Percentiles rank a stretch among this genome's conserved stretches.
Conservation (phyloP, 2,113 vertebrate species). For the Sebastes fasciatus region DNA sequence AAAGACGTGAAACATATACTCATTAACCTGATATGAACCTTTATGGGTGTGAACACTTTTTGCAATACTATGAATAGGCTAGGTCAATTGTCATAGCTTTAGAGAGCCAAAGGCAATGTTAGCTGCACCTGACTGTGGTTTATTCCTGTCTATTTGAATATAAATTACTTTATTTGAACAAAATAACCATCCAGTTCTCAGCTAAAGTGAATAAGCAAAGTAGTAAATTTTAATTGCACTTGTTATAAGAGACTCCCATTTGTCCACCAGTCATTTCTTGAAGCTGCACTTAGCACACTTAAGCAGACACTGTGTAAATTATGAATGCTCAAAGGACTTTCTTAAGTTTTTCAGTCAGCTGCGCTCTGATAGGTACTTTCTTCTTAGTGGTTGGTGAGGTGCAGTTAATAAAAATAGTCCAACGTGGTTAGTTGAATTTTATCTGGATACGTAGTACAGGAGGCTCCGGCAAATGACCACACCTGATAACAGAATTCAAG, state of each 20-base stretch:
- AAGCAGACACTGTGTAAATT: conserved; percentile 7
- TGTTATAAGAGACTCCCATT: neutral
- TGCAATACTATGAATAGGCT: neutral
- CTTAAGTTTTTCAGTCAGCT: neutral
- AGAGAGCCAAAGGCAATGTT: neutral
- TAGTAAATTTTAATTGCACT: neutral
- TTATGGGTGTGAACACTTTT: neutral
- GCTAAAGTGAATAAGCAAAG: neutral
- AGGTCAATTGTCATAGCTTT: too few relatives aligned
- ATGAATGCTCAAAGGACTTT: neutral
- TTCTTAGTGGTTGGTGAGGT: neutral
- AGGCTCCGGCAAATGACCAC: neutral
- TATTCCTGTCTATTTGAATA: too few relatives aligned
- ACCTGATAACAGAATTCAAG: neutral
- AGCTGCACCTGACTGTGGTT: too few relatives aligned
- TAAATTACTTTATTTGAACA: too few relatives aligned
- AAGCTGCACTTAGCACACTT: neutral
- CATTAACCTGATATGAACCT: conserved; percentile 14
- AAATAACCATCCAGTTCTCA: neutral
- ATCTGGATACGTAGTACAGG: neutral
- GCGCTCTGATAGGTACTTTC: neutral
- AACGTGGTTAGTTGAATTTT: neutral
- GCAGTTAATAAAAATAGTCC: neutral
- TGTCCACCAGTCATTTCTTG: neutral
- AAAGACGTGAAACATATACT: neutral